Base-by-base conservation (phyloP, 1,140 invertebrate species). In the Hylaeus anthracinus region DNA sequence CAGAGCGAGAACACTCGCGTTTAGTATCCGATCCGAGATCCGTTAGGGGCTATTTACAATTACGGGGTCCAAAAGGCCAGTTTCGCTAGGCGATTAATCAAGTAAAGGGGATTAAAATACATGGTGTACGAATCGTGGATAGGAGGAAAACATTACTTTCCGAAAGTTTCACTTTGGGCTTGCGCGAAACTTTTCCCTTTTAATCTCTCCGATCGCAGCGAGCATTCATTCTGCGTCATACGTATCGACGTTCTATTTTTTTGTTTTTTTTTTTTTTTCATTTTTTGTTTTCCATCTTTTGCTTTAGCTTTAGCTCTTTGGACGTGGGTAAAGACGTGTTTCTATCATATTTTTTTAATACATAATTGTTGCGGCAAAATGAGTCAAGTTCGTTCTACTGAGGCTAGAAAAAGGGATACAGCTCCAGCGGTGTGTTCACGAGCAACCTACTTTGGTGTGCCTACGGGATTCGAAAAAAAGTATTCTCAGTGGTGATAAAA, bases 361-460 rank as follows among this genome's bases (percentile, higher is more conserved):
- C 48, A 14, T 5, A 45, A 6, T 63, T 51, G 37, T 69, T 51
- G 60, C 74, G 74, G 76, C 55, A 83, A 76, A 80, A 81, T 86
- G 77, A 74, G 72, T 72, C 43, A 79, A 79, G 61, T 79, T 70
- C 81, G 74, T 71, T 77, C 77, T 87, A 79, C 74, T 76, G 73
- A 90, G 88, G 87, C 88, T 88, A 88, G 89, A 88, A 90, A 88
- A 83, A 64, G 73, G 86, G 89, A 86, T 88, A 90, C 90, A 90
- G 89, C 88, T 91, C 88, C 91, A 91, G 89, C 90, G 89, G 90
- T 93, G 90, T 93, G 90, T 93, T 91, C 89, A 93, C 90, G 91
- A 93, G 91, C 92, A 92, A 93, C 92, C 90, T 93, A 93, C 92
- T 90, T 90, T 92, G 90, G 88, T 92, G 90, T 92, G 87, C 88